Evolutionary conservation across 2,797 vertebrate genomes (phyloP), one percentile per base, ranked within the genome.

Genomic region (Acanthurus lineatus): DNA sequence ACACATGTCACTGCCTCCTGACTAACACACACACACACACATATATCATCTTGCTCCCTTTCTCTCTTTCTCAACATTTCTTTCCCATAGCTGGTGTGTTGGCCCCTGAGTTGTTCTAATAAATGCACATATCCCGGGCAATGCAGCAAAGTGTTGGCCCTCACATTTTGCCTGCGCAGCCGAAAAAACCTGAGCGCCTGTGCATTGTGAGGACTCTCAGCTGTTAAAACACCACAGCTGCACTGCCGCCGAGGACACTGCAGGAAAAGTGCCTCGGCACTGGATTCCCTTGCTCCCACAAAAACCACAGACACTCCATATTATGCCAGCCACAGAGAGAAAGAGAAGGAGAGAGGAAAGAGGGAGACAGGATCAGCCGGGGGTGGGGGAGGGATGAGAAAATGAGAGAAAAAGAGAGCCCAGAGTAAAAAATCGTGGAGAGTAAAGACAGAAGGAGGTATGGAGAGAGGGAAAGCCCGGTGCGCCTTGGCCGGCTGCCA

Each of bases 161-260:
- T 89, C 81, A 79, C 76, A 82, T 93, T 88, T 92, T 94, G 94
- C 92, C 92, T 91, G 91, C 85, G 58, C 94, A 95, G 95, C 90
- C 93, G 82, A 94, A 94, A 95, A 94, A 91, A 87, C 88, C 86
- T 59, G 87, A 91, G 85, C 73, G 92, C 93, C 93, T 92, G 92
- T 92, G 94, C 92, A 92, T 90, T 87, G 91, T 95, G 95, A 96
- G 95, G 94, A 93, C 94, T 95, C 93, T 96, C 95, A 96, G 95
- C 95, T 96, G 94, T 95, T 95, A 92, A 95, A 95, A 95, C 95
- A 96, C 92, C 90, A 89, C 79, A 82, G 90, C 93, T 94, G 92
- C 90, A 89, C 93, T 86, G 91, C 92, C 74, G 91, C 91, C 89
- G 90, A 93, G 92, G 89, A 94, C 91, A 88, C 89, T 92, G 90